A percentile compares a stretch with the other conserved stretches of the same genome.
Conservation (phyloP, 2,888 invertebrate species). For the Sicus ferrugineus region DNA sequence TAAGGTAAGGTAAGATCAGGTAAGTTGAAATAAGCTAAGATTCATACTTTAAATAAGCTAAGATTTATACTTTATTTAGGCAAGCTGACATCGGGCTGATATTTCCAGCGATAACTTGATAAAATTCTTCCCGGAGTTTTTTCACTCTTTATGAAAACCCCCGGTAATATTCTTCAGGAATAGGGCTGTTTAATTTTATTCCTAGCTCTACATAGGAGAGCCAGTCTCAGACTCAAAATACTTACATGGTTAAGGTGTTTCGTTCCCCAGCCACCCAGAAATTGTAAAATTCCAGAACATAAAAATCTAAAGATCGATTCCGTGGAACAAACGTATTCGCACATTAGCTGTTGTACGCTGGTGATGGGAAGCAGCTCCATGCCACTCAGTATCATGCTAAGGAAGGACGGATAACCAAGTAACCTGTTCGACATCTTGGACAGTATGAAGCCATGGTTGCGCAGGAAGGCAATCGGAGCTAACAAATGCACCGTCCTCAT, state of each 20-base stretch:
- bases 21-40: too few relatives aligned
- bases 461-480: conserved; percentile 75
- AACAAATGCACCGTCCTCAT: conserved; percentile 74
- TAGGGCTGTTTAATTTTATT: too few relatives aligned
- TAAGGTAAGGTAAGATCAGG: too few relatives aligned
- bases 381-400: conserved; percentile 55
- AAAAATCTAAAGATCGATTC: conserved; percentile 54
- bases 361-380: conserved; percentile 72
- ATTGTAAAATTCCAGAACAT: conserved; percentile 55
- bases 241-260: conserved; percentile 58
- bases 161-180: too few relatives aligned
- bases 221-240: too few relatives aligned
- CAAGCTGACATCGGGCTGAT: too few relatives aligned
- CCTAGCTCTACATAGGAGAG: too few relatives aligned
- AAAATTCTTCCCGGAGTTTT: too few relatives aligned
- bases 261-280: conserved; percentile 60
- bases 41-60: too few relatives aligned
- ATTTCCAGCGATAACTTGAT: too few relatives aligned
- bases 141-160: too few relatives aligned
- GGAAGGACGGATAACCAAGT: conserved; percentile 53
- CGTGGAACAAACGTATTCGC: conserved; percentile 70
- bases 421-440: conserved; percentile 64
- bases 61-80: too few relatives aligned
- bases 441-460: conserved; percentile 63
- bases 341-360: conserved; percentile 52